These are phyloP conservation scores for Bradypus variegatus DNA, from an alignment of 2,797 vertebrate genomes.

Conservation along the genomic window DNA sequence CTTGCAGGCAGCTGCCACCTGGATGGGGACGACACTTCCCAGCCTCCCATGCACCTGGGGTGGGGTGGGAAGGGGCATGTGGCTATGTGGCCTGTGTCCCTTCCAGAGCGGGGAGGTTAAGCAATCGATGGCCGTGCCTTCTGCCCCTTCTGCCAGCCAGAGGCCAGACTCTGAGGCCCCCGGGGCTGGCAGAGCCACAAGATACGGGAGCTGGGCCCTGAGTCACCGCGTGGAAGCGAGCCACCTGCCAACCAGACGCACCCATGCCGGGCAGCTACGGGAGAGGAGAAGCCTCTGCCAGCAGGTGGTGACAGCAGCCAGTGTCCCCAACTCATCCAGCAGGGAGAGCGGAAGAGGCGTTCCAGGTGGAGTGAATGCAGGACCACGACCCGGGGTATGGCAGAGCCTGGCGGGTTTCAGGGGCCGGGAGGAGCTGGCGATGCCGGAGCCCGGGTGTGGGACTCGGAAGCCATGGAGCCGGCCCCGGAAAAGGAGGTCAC, in stretches of 20 bases:
- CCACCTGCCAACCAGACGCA: neutral
- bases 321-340: neutral
- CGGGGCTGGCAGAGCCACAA: neutral
- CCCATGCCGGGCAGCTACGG: neutral
- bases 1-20: neutral
- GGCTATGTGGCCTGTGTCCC: neutral
- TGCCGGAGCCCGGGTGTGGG: neutral
- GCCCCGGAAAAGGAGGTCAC: slow-evolving; percentile 57
- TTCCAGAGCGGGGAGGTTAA: neutral
- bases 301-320: neutral
- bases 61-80: neutral
- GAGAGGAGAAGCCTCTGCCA: neutral
- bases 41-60: neutral
- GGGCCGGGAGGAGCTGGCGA: neutral
- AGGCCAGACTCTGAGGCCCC: neutral
- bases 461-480: too few relatives aligned
- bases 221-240: neutral
- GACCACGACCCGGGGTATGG: neutral
- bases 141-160: neutral
- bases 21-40: slow-evolving; percentile 5
- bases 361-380: neutral
- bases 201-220: neutral
- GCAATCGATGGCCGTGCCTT: neutral
- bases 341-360: neutral
- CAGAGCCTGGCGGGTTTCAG: rapidly evolving